Evolutionary conservation across 1,140 invertebrate genomes (phyloP), one percentile per base, ranked within the genome.

Genomic region (Tetramorium parvispinum): DNA sequence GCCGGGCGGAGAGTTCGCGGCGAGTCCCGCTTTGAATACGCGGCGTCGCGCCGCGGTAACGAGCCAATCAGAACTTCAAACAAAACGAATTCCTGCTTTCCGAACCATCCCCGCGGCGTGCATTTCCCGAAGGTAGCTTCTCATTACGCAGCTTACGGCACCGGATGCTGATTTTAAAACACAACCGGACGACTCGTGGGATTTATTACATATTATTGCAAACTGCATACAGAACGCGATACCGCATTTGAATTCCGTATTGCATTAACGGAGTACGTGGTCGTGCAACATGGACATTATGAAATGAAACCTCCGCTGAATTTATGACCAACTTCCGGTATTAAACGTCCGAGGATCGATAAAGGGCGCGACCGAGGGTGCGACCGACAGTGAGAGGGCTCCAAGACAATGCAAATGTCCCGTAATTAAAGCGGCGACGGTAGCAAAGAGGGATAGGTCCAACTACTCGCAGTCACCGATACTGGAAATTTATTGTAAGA

Each of bases 41-140:
- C 61, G 53, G 32, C 57, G 57, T 77, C 61, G 59, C 49, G 21
- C 46, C 53, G 63, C 53, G 53, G 16, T 88, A 88, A 88, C 87
- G 86, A 88, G 78, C 86, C 85, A 88, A 88, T 88, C 86, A 77
- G 85, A 76, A 87, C 85, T 86, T 87, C 78, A 78, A 87, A 88
- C 73, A 88, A 85, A 86, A 83, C 68, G 79, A 83, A 24, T 59
- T 49, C 10, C 51, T 27, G 49, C 37, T 65, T 46, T 5, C n/a
- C 79, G 53, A n/a, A 18, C 27, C 65, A 43, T 21, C 27, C 4
- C 4, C 79, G 53, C 79, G 53, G 65, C 53, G 40, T 68, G 16
- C 46, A 49, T 82, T 71, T 57, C 65, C 77, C 77, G 37, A 7
- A 49, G 51, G 27, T 53, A 65, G 40, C 59, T 37, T n/a, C 68